Base-by-base conservation (phyloP, 2,797 vertebrate genomes). In the Tamandua tetradactyla region DNA sequence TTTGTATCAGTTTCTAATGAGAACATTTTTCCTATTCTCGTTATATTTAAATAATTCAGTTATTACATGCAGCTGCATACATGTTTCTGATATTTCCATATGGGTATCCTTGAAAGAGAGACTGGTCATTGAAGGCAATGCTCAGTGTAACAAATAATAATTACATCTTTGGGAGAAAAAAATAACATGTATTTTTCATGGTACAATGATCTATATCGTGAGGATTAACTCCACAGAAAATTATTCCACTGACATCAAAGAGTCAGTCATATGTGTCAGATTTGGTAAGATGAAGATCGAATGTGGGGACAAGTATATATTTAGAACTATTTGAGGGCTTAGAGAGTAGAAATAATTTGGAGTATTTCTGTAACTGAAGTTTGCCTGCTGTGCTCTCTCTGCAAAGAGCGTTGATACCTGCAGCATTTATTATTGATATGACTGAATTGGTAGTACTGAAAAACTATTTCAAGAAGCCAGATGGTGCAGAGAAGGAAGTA, bases 401-500 rank as follows among this genome's bases (percentile, higher is more conserved):
- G 13, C 81, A 95, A 97, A 66, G 68, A 71, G 14, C 35, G 59
- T 5, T 35, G 7, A 72, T 64, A 30, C 76, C 52, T 37, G 15
- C 35, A 3, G 55, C 27, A 44, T 61, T 44, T 86, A 35, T 71
- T 87, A 72, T 87, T 87, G 81, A 57, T 80, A 55, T 80, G 10
- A 35, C 47, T 74, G 57, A 61, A 13, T 9, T 55, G 95, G 14
- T 66, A 42, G 52, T 83, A 59, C 14, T 32, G n/a, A 69, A 89
- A 78, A 90, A 47, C 52, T 37, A 90, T 94, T 93, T 87, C 30
- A 18, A 61, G 44, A 57, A 92, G 61, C 44, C 88, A 95, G 92
- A 92, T 93, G 78, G 71, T 91, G n/a, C 61, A 80, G n/a, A 85
- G 0, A 0, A 52, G 79, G 74, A 94, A 71, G 82, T 69, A 44